Conservation (phyloP, 1,140 invertebrate species). For the Cyphomyrmex costatus region DNA sequence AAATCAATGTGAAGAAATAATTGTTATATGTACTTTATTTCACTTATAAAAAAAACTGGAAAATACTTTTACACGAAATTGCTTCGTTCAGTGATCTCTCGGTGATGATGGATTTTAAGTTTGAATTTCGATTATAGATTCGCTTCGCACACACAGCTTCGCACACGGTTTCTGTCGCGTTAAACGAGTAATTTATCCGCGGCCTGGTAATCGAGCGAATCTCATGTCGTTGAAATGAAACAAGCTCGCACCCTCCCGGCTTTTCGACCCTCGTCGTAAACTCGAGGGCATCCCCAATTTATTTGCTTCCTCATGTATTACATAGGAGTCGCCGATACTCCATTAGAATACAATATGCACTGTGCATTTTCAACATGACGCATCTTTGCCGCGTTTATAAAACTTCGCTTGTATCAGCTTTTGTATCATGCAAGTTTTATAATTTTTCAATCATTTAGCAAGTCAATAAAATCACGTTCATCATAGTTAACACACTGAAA, state of each 20-base stretch:
- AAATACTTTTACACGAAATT: background rate
- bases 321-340: slow-evolving; percentile 26
- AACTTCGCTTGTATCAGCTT: background rate
- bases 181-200: slow-evolving; percentile 74
- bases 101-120: background rate
- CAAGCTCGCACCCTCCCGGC: slow-evolving; percentile 35
- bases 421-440: no score
- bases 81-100: background rate
- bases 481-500: no score
- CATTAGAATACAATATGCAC: slow-evolving; percentile 26
- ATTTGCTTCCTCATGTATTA: slow-evolving; percentile 50
- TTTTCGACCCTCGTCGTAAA: background rate
- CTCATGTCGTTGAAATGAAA: slow-evolving; percentile 68
- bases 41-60: background rate
- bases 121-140: slow-evolving; percentile 41
- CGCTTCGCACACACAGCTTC: slow-evolving; percentile 14
- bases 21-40: background rate
- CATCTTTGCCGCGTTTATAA: background rate
- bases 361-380: slow-evolving; percentile 11
- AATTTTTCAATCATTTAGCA: background rate
- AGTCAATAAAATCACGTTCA: background rate
- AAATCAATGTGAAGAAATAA: no score
- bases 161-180: slow-evolving; percentile 59
- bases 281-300: slow-evolving; percentile 52
- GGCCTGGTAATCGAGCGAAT: slow-evolving; percentile 71